These are phyloP conservation scores for Hetaerina titia DNA, from an alignment of 2,888 invertebrate genomes.

Conservation along the genomic window DNA sequence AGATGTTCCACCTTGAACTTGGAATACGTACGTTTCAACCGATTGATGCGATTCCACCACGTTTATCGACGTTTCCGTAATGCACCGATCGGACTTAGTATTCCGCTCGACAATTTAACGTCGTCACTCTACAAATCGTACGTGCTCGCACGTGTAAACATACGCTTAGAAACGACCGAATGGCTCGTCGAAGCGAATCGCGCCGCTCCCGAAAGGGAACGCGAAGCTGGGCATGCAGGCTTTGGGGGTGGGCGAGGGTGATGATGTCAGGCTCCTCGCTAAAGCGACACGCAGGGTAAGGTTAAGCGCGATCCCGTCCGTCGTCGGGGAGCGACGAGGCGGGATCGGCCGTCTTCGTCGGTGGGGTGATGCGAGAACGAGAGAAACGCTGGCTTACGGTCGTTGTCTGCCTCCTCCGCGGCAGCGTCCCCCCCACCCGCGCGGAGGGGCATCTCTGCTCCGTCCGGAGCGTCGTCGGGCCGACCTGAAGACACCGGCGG, in stretches of 20 bases:
- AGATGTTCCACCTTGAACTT: too few relatives aligned
- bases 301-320: too few relatives aligned
- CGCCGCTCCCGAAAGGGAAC: background rate
- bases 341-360: too few relatives aligned
- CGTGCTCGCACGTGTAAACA: background rate
- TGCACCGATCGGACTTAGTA: too few relatives aligned
- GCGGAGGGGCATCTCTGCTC: slow-evolving; percentile 37
- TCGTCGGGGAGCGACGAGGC: too few relatives aligned
- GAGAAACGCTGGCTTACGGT: slow-evolving; percentile 45
- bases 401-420: background rate
- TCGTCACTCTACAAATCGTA: too few relatives aligned
- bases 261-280: background rate
- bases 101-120: too few relatives aligned
- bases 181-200: background rate
- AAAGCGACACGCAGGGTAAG: background rate
- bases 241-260: background rate
- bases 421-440: background rate
- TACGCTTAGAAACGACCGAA: background rate
- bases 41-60: too few relatives aligned
- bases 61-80: background rate
- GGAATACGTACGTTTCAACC: too few relatives aligned
- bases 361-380: background rate
- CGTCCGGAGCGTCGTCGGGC: slow-evolving; percentile 39
- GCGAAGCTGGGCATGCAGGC: background rate
- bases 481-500: background rate